These are phyloP conservation scores for Xiphophorus maculatus DNA, from an alignment of 2,113 vertebrate genomes.

Conservation along the genomic window DNA sequence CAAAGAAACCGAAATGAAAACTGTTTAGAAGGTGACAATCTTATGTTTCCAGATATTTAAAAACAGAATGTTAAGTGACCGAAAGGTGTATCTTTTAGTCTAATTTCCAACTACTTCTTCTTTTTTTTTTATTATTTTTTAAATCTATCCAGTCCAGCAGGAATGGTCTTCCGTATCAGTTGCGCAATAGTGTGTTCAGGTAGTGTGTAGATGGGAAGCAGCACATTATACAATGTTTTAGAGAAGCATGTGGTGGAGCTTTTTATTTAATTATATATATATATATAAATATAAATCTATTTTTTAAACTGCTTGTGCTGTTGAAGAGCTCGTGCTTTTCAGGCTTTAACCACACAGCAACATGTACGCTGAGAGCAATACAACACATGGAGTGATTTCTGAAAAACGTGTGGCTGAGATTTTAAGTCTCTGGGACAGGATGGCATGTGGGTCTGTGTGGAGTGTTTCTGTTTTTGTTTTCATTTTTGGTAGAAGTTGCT, in stretches of 20 bases:
- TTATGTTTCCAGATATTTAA: not conserved
- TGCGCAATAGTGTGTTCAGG: not conserved
- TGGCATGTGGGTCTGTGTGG: constrained; percentile 3
- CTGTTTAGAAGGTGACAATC: not conserved
- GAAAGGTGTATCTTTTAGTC: not conserved
- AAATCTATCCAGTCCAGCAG: not conserved
- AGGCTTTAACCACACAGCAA: constrained; percentile 30
- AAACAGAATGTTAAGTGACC: not conserved
- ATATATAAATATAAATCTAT: not conserved
- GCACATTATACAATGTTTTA: constrained; percentile 25
- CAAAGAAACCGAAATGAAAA: not conserved
- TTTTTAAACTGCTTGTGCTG: constrained; percentile 16
- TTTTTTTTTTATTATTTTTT: too few relatives aligned
- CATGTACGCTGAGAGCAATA: constrained; percentile 28
- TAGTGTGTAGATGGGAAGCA: constrained; percentile 43
- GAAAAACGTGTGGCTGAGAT: constrained; percentile 1
- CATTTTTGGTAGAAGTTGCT: not conserved
- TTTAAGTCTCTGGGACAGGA: not conserved
- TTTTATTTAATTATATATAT: constrained; percentile 8
- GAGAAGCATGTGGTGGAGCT: constrained; percentile 21
- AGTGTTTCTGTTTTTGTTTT: not conserved
- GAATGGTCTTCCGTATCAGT: constrained; percentile 3
- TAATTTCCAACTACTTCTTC: not conserved
- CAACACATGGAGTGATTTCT: constrained; percentile 27
- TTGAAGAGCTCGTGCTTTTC: constrained; percentile 10